Conservation (phyloP, 2,113 vertebrate genomes). For the Cyphomyrus discorhynchus region DNA sequence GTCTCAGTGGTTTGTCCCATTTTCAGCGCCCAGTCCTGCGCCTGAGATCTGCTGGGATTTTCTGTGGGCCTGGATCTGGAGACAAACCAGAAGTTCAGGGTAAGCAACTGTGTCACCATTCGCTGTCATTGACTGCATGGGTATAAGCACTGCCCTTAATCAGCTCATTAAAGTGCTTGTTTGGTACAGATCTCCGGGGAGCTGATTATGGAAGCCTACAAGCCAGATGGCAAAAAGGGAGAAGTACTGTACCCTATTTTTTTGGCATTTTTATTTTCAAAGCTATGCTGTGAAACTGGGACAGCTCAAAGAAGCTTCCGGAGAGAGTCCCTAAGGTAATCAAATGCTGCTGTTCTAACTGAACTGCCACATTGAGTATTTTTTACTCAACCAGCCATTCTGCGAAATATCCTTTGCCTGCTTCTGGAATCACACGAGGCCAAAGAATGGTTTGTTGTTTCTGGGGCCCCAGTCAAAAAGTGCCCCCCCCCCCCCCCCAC, state of each 20-base stretch:
- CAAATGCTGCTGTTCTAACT: not conserved
- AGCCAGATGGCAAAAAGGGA: not conserved
- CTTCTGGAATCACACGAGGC: not conserved
- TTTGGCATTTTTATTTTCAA: not conserved
- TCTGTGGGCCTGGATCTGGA: not conserved
- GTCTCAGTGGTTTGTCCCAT: not conserved
- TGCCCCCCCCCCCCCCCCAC: not conserved
- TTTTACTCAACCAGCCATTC: not conserved
- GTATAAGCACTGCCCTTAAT: not conserved
- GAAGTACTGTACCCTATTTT: not conserved
- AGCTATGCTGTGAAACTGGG: conserved; percentile 3
- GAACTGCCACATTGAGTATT: not conserved
- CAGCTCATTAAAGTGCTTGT: not conserved
- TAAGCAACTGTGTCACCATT: not conserved
- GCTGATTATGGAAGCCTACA: not conserved
- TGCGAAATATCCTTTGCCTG: not conserved
- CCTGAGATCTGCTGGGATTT: not conserved
- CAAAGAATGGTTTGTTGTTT: not conserved
- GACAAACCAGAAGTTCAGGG: not conserved
- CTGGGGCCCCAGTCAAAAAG: not conserved
- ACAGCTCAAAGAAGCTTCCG: not conserved
- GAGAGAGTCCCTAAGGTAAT: not conserved
- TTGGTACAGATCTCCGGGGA: not conserved
- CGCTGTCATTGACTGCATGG: not conserved
- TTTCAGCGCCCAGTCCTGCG: not conserved